Evolutionary conservation across 2,888 invertebrate species (phyloP), one percentile per base, ranked within the genome.

Genomic region (Epirrhoe tristata): DNA sequence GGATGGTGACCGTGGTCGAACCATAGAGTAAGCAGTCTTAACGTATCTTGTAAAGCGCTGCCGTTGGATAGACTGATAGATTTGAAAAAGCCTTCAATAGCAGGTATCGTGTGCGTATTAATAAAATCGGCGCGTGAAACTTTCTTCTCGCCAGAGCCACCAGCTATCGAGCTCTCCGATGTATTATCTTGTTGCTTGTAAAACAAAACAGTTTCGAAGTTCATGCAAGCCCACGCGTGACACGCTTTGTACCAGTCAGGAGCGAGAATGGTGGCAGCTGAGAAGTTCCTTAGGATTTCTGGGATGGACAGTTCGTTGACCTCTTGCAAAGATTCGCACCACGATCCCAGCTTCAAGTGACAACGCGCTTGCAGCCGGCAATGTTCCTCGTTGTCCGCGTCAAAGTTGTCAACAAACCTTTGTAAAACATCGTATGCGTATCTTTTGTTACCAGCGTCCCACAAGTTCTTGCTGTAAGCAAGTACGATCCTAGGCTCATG

Each of bases 181-280:
- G 84, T 78, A 67, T 92, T 92, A 59, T 92, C 93, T 69, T 91
- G 94, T 68, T 94, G 93, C 74, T 95, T 95, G 76, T 94, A 95
- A 73, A 94, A 95, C 8, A 95, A 77, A 0, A 98, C 98, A 0
- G 99, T 98, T 90, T 99, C 98, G 82, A 98, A 99, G 90, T 99
- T 99, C 95, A 98, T 98, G 82, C 98, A 98, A 0, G 99, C 99
- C 96, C 98, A 98, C 0, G 98, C 96, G 89, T 99, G 99, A 97
- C 99, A 99, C 0, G 99, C 99, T 91, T 98, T 98, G 84, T 98
- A 98, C 98, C 99, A 99, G 51, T 96, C 95, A 0, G 96, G 95
- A 77, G 98, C 97, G 74, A 97, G 96, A 74, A 97, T 96, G 0
- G 97, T 98, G 0, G 98, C 98, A 0, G 96, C 94, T 39, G 95